Base-by-base conservation (phyloP, 1,140 invertebrate species). In the Lasaia peninsularis region DNA sequence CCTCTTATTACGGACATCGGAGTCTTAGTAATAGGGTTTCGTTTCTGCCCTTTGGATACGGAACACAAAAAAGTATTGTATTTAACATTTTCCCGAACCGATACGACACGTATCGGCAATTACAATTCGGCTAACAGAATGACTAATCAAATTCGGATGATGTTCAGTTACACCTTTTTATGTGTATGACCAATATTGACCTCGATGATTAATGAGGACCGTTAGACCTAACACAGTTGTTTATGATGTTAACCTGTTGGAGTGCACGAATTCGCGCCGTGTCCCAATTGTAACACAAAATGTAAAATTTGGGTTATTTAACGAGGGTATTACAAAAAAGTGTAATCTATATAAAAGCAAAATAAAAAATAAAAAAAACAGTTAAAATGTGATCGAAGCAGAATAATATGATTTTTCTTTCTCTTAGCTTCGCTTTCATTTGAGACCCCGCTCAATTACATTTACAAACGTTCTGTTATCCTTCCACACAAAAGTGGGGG, bases 141-240 rank as follows among this genome's bases (percentile, higher is more conserved):
- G 80, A 81, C 68, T 67, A 73, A 77, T 80, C 78, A 73, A 68
- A 76, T 69, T 68, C 63, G 56, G 14, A 20, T 35, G 53, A 44
- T 56, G 37, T 28, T 56, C 18, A 62, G 70, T 73, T 73, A 76
- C 73, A 67, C 28, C 58, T 67, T 64, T 55, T 56, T 67, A 62
- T 75, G 66, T 64, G 70, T 79, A 75, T 79, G 80, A 80, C 75
- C 78, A 73, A 78, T 73, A 73, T 61, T 80, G 83, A 82, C 84
- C 84, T 73, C 75, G 73, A 85, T 87, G 76, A 87, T 82, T 84
- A 87, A 87, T 73, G 75, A 73, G 61, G 49, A 80, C 84, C 79
- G 84, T 87, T 87, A 87, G 51, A 65, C 63, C 73, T 80, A 74
- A 80, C 70, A 78, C 71, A 79, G 69, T 79, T 82, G 73, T 80